Evolutionary conservation across 30 jellyfish, hydroid and myxozoan species (phyloP).

Genomic region (Catostylus mosaicus): DNA sequence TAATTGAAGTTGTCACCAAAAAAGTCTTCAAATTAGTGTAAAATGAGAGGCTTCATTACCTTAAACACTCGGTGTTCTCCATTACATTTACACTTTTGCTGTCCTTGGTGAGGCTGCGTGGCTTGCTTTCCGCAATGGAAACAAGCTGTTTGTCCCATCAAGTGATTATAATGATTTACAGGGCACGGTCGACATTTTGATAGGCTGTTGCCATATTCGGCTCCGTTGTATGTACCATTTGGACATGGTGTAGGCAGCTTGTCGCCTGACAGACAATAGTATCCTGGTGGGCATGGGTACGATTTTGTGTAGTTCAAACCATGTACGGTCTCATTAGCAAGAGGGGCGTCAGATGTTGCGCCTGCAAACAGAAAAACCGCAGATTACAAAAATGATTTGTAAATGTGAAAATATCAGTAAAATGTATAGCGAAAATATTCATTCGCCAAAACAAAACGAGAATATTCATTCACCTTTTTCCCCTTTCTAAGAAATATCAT

Average conservation of each 20-base stretch:
- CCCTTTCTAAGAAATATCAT: too few relatives aligned
- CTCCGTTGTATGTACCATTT: conserved; percentile 75
- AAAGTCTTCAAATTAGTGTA: too few relatives aligned
- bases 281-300: conserved; percentile 94
- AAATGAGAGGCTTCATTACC: conserved; percentile 45
- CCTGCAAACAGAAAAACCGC: conserved; percentile 28
- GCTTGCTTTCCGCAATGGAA: conserved; percentile 95
- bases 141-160: conserved; percentile 85
- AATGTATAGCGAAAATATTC: too few relatives aligned
- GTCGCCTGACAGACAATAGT: conserved; percentile 87
- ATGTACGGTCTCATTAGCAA: conserved; percentile 70
- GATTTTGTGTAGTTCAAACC: conserved; percentile 86
- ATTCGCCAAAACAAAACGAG: too few relatives aligned
- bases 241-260: conserved; percentile 85
- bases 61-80: conserved; percentile 85
- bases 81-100: conserved; percentile 76
- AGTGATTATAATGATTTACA: conserved; percentile 79
- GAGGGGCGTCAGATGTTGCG: conserved; percentile 91
- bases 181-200: conserved; percentile 81
- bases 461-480: too few relatives aligned
- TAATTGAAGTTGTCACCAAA: too few relatives aligned
- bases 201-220: conserved; percentile 51
- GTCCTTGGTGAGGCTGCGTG: conserved; percentile 82
- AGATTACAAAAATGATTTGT: background rate
- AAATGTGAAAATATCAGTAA: too few relatives aligned